A percentile compares a stretch with the other conserved stretches of the same genome.
These are phyloP conservation scores for Myrmecobius fasciatus DNA, from an alignment of 2,113 vertebrate species.

Conservation along the genomic window DNA sequence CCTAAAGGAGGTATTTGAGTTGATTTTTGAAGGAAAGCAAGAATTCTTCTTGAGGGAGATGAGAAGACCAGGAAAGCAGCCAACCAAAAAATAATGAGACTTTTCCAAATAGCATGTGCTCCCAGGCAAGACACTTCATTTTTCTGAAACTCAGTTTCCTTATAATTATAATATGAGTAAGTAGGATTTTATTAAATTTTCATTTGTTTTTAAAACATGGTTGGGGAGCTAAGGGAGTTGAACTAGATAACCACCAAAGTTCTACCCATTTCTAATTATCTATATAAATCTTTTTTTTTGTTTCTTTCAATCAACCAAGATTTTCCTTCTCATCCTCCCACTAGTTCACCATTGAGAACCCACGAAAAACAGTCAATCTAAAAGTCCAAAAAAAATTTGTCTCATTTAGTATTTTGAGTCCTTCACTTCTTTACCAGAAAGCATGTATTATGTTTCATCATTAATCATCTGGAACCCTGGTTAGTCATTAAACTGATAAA, in stretches of 20 bases:
- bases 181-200: background rate
- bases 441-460: background rate
- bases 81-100: background rate
- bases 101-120: background rate
- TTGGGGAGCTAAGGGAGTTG: background rate
- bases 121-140: background rate
- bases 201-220: background rate
- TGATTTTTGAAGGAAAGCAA: background rate
- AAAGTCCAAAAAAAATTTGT: background rate
- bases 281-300: background rate
- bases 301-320: background rate
- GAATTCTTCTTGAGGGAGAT: background rate
- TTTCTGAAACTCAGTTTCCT: background rate
- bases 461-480: background rate
- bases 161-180: background rate
- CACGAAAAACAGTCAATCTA: background rate
- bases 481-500: background rate
- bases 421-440: background rate
- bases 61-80: background rate
- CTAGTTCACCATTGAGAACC: background rate
- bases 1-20: background rate
- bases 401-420: background rate
- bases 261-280: background rate
- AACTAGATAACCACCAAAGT: background rate
- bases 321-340: background rate